Base-by-base conservation (phyloP, 2,113 vertebrate species). In the Xerus inauris region DNA sequence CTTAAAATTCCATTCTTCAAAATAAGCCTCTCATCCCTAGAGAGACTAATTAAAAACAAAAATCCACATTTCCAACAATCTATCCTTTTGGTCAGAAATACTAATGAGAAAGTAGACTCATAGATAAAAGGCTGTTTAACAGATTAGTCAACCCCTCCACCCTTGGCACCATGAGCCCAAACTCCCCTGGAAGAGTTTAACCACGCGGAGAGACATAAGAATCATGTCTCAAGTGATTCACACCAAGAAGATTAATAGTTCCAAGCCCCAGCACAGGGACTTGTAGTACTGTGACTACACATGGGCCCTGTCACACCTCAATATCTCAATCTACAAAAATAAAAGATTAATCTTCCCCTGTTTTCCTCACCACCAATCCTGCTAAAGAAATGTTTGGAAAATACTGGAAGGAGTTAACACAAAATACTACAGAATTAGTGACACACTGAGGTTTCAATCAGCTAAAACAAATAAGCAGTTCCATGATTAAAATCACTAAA, bases 1-100 rank as follows among this genome's bases (percentile, higher is more conserved):
- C 93, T 97, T 97, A 96, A 97, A 97, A 97, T 98, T 96, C 97
- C 95, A 62, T 93, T 83, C 94, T 94, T 97, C 97, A 97, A 96
- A 96, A 95, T 96, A 98, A 97, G 54, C 54, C 89, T 96, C 94
- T 96, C 86, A 93, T 97, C 94, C 89, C 91, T 87, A 95, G 79
- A 96, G 96, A 96, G 64, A 97, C 83, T 96, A 96, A 98, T 96
- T 96, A 96, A 97, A 96, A 98, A 96, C 97, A 97, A 98, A 96
- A 94, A 69, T 87, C 73, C 24, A 0, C 59, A 95, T 93, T 96
- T 92, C 79, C 83, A 93, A 93, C 67, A 86, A 80, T 91, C 80
- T 79, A 85, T 17, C 51, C 82, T 96, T 81, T 72, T 51, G 69
- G 93, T 96, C 77, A 96, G 65, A 94, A 97, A 87, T 42, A 93